A percentile compares a stretch with the other conserved stretches of the same genome.
phyloP scores from a whole-genome alignment of 64 coral and sea anemone species.

The Actinia tenebrosa region DNA sequence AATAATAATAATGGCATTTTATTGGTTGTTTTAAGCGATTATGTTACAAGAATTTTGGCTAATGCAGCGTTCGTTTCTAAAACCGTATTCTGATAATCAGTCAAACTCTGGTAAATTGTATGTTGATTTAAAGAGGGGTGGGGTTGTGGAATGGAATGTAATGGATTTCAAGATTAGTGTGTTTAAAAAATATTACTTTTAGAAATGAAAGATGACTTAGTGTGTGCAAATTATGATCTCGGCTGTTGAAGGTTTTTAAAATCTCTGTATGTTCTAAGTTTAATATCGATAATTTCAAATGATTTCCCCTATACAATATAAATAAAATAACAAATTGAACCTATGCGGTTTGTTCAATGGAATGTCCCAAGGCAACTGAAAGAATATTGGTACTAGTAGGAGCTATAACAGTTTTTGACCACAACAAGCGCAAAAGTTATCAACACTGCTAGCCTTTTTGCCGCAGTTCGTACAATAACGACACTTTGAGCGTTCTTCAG shows the following conservation, averaged over 20 bases:
- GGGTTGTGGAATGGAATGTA: neutral
- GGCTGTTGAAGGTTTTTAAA: neutral
- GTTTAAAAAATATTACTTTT: too few species aligned
- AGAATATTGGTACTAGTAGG: neutral
- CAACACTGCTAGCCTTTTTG: constrained; percentile 45
- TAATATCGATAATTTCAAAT: neutral
- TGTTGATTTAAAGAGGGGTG: neutral
- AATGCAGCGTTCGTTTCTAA: neutral
- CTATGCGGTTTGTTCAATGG: neutral
- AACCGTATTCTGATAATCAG: neutral
- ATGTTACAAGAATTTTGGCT: neutral
- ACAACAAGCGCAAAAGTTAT: constrained; percentile 93
- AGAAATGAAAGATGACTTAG: too few species aligned
- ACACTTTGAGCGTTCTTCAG: constrained; percentile 28
- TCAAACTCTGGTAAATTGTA: neutral
- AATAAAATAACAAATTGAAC: neutral
- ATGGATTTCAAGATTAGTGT: neutral
- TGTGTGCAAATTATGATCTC: too few species aligned
- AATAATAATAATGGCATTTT: neutral
- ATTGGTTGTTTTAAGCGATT: neutral
- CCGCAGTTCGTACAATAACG: constrained; percentile 96
- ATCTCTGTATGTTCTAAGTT: neutral
- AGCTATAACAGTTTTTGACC: constrained; percentile 56
- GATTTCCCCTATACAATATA: neutral
- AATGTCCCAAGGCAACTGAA: neutral